These are phyloP conservation scores for Amorpha juglandis DNA, from an alignment of 2,888 invertebrate species.

Conservation along the genomic window DNA sequence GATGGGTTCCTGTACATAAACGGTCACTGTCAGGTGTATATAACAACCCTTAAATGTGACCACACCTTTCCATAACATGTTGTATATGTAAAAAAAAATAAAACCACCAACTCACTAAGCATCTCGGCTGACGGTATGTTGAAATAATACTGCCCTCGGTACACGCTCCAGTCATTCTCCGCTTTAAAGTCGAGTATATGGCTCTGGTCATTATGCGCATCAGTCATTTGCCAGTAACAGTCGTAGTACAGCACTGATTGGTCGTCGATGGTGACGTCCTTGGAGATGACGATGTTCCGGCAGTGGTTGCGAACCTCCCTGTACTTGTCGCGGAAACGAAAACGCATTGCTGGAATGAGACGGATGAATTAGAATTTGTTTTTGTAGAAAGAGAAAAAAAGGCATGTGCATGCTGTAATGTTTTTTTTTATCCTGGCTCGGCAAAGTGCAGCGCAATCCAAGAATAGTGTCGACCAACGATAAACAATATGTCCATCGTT, in stretches of 20 bases:
- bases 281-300: constrained; percentile 69
- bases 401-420: too few species aligned
- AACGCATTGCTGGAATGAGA: constrained; percentile 71
- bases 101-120: constrained; percentile 72
- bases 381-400: too few species aligned
- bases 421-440: too few species aligned
- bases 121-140: constrained; percentile 72
- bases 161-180: constrained; percentile 61
- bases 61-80: too few species aligned
- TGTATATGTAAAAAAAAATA: background rate
- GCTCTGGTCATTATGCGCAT: constrained; percentile 62
- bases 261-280: constrained; percentile 66
- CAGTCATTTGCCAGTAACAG: constrained; percentile 71
- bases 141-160: constrained; percentile 73
- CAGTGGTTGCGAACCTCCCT: constrained; percentile 62
- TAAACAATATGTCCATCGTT: too few species aligned
- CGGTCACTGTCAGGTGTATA: too few species aligned
- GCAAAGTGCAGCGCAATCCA: too few species aligned
- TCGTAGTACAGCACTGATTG: constrained; percentile 75
- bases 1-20: too few species aligned
- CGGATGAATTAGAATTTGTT: background rate
- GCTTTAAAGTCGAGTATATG: constrained; percentile 75
- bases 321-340: constrained; percentile 67
- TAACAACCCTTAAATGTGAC: too few species aligned
- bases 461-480: too few species aligned